These are phyloP conservation scores for Porites lobata DNA, from an alignment of 92 coral and sea anemone genomes.

Conservation along the genomic window DNA sequence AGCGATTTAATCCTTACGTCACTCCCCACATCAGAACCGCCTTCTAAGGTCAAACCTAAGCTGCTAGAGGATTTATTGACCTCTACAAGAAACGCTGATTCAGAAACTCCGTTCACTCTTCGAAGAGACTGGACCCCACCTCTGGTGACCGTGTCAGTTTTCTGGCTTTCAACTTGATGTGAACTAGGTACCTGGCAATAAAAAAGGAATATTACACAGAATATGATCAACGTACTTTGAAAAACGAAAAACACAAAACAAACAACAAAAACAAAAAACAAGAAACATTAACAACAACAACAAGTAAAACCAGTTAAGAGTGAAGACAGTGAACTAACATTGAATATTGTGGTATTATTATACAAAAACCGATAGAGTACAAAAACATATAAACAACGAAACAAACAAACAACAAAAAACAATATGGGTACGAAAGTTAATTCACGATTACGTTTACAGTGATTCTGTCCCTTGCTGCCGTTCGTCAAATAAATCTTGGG, in stretches of 20 bases:
- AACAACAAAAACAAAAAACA: background rate
- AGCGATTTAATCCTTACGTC: constrained; percentile 75
- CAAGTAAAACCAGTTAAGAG: too few relatives aligned
- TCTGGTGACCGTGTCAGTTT: background rate
- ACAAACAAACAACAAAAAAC: too few relatives aligned
- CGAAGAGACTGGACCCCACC: background rate
- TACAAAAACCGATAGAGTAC: too few relatives aligned
- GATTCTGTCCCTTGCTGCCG: too few relatives aligned
- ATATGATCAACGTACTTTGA: background rate
- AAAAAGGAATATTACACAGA: background rate
- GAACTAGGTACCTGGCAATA: background rate
- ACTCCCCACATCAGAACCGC: constrained; percentile 79
- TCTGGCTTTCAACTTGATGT: background rate
- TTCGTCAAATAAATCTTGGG: too few relatives aligned
- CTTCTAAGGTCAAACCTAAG: constrained; percentile 88
- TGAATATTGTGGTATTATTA: too few relatives aligned
- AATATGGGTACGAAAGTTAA: too few relatives aligned
- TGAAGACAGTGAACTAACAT: too few relatives aligned
- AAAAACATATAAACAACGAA: too few relatives aligned
- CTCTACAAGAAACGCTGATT: constrained; percentile 31
- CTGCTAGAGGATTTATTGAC: constrained; percentile 71
- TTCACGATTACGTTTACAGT: too few relatives aligned
- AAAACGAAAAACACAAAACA: too few relatives aligned
- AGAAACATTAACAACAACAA: too few relatives aligned
- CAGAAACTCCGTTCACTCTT: constrained; percentile 2